Percentiles rank a stretch among this genome's conserved stretches.
Conservation (phyloP, 2,797 vertebrate genomes). For the Falco rusticolus region DNA sequence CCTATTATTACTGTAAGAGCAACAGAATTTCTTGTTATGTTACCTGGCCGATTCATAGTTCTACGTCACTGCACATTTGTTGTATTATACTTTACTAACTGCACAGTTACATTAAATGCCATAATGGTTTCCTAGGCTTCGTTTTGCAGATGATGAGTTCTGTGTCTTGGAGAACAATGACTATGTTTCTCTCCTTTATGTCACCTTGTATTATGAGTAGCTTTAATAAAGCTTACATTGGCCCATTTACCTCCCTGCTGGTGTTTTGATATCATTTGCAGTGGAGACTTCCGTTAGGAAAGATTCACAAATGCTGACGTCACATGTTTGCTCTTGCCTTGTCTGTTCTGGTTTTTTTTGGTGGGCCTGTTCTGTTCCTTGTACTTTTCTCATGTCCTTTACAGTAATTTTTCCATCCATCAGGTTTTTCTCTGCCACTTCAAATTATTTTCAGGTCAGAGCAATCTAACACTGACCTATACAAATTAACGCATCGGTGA, state of each 20-base stretch:
- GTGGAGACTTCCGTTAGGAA: background rate
- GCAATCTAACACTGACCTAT: background rate
- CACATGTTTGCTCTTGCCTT: background rate
- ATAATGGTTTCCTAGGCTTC: background rate
- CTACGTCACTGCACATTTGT: background rate
- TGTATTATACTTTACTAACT: background rate
- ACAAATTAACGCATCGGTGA: background rate
- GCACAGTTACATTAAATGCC: background rate
- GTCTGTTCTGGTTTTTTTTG: background rate
- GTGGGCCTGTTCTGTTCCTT: background rate
- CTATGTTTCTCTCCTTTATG: background rate
- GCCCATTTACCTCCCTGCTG: background rate
- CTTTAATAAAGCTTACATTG: background rate
- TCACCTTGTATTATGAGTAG: background rate
- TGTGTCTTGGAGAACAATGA: background rate
- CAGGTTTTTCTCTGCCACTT: background rate
- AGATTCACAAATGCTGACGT: background rate
- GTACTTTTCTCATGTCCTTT: background rate
- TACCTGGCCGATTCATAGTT: background rate
- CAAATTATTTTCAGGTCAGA: background rate
- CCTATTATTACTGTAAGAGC: background rate
- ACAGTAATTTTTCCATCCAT: background rate
- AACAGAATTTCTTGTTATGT: background rate
- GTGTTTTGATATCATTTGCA: background rate
- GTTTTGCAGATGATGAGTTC: background rate